Evolutionary conservation across 2,113 vertebrate genomes (phyloP).

Genomic region (Spea multiplicata): DNA sequence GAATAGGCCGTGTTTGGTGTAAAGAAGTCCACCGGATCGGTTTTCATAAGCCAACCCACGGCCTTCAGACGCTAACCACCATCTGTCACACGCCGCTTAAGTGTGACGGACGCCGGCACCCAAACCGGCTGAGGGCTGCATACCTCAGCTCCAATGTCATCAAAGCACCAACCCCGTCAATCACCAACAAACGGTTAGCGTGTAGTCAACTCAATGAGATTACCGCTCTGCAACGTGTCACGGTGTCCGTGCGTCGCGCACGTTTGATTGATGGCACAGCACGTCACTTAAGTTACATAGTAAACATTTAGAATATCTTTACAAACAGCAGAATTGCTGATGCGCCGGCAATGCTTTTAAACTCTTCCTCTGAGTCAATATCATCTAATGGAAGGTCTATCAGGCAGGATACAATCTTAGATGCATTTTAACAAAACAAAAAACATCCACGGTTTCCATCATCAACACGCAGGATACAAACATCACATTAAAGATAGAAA

Average conservation of each 20-base stretch:
- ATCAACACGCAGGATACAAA: too few relatives aligned
- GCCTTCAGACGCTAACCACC: conserved; percentile 4
- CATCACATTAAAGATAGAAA: too few relatives aligned
- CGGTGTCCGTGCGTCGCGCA: not conserved
- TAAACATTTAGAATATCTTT: conserved; percentile 8
- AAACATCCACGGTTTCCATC: not conserved
- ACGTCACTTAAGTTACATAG: conserved; percentile 4
- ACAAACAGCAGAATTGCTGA: not conserved
- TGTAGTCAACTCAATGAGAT: conserved; percentile 25
- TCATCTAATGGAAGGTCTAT: not conserved
- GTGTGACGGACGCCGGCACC: conserved; percentile 5
- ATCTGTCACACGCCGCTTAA: conserved; percentile 1
- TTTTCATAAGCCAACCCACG: not conserved
- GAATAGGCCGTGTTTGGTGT: too few relatives aligned
- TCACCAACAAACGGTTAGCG: conserved; percentile 27
- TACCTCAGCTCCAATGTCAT: conserved; percentile 17
- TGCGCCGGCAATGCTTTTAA: not conserved
- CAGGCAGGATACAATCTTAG: not conserved
- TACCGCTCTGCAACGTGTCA: conserved; percentile 7
- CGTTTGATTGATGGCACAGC: conserved; percentile 15
- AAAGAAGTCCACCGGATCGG: not conserved
- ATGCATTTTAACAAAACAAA: not conserved
- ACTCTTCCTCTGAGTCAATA: not conserved
- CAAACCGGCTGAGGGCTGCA: conserved; percentile 26
- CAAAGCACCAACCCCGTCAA: conserved; percentile 13